Base-by-base conservation (phyloP, 2,113 vertebrate genomes). In the Cinclus cinclus region DNA sequence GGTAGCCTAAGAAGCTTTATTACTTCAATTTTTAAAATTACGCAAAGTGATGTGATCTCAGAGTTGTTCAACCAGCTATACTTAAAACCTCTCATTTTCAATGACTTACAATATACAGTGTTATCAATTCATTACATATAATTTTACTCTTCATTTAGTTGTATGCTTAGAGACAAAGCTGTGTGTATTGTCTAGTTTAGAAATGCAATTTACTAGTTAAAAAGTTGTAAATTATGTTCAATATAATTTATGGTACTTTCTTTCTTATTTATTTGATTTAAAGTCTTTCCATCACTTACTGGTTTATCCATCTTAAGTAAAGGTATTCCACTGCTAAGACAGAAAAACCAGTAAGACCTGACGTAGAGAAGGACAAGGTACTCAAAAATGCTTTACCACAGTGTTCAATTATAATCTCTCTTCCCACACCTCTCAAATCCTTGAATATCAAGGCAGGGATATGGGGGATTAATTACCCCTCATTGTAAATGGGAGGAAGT, bases 111-210 rank as follows among this genome's bases (percentile, higher is more conserved):
- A 28, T 31, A 13, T 63, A 55, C 39, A 53, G 9, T 28, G 9
- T 76, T 73, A 62, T 91, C 31, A 92, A 89, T 89, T 89, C n/a
- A 62, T 92, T 91, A 58, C 23, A 50, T 31, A 42, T 30, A 76
- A 85, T 92, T 94, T 95, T 83, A 65, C 18, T 91, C 31, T 37
- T 94, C 37, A 59, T 89, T 95, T 83, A 17, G 35, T 65, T 82
- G 28, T 68, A 76, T 73, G 19, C 12, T 84, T 71, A 78, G 35
- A 80, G 19, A 81, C 44, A 74, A 52, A 44, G 33, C 13, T 74
- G 20, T 47, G 31, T 88, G 8, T 35, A 50, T 12, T 62, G 35
- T n/a, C 22, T 35, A 60, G 23, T 71, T 81, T 52, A 82, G 73
- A 82, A 90, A 82, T 0, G 0, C 4, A 49, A 46, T 68, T 95